Conservation (phyloP, 30 jellyfish, hydroid and myxozoan species). For the Aurelia sp. region DNA sequence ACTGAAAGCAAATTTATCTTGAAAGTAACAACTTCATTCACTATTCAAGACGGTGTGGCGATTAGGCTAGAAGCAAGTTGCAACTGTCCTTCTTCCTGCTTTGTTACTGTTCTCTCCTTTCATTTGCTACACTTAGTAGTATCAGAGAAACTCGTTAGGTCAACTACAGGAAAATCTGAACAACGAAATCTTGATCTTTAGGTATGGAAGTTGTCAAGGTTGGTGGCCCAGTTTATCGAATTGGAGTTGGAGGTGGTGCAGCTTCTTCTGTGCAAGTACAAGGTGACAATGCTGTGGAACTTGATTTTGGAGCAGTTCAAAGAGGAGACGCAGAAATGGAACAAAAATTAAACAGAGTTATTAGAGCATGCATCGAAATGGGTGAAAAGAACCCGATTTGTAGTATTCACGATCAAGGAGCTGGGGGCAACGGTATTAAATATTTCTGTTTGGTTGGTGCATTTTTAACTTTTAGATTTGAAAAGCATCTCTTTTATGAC, state of each 20-base stretch:
- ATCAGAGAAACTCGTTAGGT: no score
- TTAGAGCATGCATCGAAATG: slow-evolving; percentile 91
- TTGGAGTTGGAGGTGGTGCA: slow-evolving; percentile 99
- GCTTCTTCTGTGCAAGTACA: slow-evolving; percentile 97
- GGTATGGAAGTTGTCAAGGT: slow-evolving; percentile 96
- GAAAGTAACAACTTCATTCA: no score
- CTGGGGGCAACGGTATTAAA: slow-evolving; percentile 94
- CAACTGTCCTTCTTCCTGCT: no score
- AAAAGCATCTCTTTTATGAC: no score
- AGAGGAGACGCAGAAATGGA: slow-evolving; percentile 99
- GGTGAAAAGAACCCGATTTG: slow-evolving; percentile 84
- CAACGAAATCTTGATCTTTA: neutral
- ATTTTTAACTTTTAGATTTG: no score
- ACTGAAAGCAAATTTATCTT: no score
- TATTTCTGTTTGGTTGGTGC: no score
- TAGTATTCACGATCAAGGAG: slow-evolving; percentile 96
- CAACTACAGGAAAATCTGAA: no score
- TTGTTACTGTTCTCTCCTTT: no score
- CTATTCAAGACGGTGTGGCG: no score
- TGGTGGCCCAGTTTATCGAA: slow-evolving; percentile 97
- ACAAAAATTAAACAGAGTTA: slow-evolving; percentile 84
- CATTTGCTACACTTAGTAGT: no score
- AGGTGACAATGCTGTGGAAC: slow-evolving; percentile 90
- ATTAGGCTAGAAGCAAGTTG: no score
- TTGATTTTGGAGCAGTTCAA: slow-evolving; percentile 97